Evolutionary conservation across 2,113 vertebrate genomes (phyloP), one percentile per base, ranked within the genome.

Genomic region (Garra rufa): DNA sequence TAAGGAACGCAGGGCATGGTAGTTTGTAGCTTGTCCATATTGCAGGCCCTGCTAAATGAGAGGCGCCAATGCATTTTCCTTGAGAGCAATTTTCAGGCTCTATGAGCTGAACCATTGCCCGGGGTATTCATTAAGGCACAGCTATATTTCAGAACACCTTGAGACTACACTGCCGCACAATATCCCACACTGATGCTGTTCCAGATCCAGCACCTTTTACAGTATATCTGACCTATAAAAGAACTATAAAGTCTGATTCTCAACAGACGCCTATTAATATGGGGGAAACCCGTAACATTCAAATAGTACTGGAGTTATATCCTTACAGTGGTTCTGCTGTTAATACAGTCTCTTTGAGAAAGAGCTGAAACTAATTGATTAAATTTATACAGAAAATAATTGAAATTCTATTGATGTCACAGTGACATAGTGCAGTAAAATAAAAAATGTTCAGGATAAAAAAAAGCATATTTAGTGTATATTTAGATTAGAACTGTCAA

Each of bases 131-230:
- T 92, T 89, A 89, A 87, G 59, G 82, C 63, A 6, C 0, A 6
- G 76, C 81, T 85, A 86, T 92, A 91, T 88, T 88, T 90, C 89
- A 88, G 70, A 26, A 3, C 63, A 43, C 81, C 78, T 65, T 63
- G 80, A 69, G 83, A 59, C 46, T 73, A 83, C 81, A 74, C 70
- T 69, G 76, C 30, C 50, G 76, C 24, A 3, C 43, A 44, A 78
- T 19, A 59, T 30, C 13, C 46, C 13, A 44, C 38, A 1, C 15
- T 0, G 2, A 59, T 80, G 55, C 34, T 26, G 50, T 55, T 44
- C 55, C 70, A 75, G 34, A 81, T 38, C 57, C 17, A 24, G 26
- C 8, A 43, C 10, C 34, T 43, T 77, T 78, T 78, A 43, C 41
- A 71, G 10, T n/a, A 14, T 41, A 24, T 77, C 52, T 41, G 13